phyloP scores from a whole-genome alignment of 2,888 invertebrate genomes.

The Priocnemis perturbator region DNA sequence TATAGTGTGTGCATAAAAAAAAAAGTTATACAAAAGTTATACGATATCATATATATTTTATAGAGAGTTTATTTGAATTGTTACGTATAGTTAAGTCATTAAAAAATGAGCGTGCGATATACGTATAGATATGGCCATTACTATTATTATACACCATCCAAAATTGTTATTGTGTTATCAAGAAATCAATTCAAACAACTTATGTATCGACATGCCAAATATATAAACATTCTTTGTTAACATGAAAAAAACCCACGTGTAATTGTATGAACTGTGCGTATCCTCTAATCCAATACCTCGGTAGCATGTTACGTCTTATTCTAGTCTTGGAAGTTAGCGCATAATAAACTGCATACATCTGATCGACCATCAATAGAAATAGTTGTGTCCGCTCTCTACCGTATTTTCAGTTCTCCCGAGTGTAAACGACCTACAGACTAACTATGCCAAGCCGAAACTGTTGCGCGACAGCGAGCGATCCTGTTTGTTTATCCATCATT shows the following conservation, averaged over 20 bases:
- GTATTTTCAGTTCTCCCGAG: no score
- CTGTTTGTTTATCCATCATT: no score
- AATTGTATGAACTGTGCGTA: constrained; percentile 22
- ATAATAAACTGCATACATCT: no score
- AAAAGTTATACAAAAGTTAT: constrained; percentile 11
- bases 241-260: constrained; percentile 23
- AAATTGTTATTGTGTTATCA: constrained; percentile 30
- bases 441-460: no score
- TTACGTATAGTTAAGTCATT: constrained; percentile 30
- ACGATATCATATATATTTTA: constrained; percentile 38
- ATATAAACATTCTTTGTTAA: constrained; percentile 45
- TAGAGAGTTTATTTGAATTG: constrained; percentile 40
- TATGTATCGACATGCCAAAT: constrained; percentile 42
- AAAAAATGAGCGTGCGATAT: constrained; percentile 21
- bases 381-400: no score
- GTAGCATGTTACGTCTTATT: not conserved
- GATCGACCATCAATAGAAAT: no score
- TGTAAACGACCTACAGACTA: no score
- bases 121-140: constrained; percentile 15
- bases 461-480: no score
- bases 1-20: no score
- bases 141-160: constrained; percentile 23
- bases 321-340: no score
- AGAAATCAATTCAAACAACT: constrained; percentile 20
- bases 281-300: constrained; percentile 27